Base-by-base conservation (phyloP, 2,888 invertebrate genomes). In the Amphimallon solstitiale region DNA sequence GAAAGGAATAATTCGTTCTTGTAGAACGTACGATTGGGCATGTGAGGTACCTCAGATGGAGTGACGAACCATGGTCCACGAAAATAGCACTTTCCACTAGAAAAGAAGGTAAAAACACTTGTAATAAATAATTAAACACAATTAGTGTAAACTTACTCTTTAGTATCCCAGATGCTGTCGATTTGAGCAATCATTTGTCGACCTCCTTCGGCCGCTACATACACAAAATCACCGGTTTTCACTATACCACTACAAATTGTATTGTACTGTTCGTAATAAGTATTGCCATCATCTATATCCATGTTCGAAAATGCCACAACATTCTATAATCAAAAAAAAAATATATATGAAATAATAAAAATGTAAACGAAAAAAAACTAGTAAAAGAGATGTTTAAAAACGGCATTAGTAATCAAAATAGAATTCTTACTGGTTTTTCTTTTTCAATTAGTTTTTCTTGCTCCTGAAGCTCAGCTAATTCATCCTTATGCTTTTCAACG, bases 1-100 rank as follows among this genome's bases (percentile, higher is more conserved):
- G 95, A 96, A 35, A 96, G 85, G 76, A 98, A 89, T 67, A 98
- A 89, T 84, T 99, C 98, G 84, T 96, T 95, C 74, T 94, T 92
- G 85, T 94, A 98, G 83, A 95, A 97, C 52, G 93, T 86, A 84
- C 90, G 84, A 15, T 87, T 90, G 7, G 92, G 88, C 2, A 92
- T 86, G 76, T 93, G 92, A 9, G 92, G 89, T 10, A 97, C 91
- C 82, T 98, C 98, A 1, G 89, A 86, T 0, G 98, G 95, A 52
- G 93, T 89, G 62, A 98, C 89, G 72, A 98, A 89, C 91, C 95
- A 95, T 0, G 97, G 95, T 0, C 98, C 98, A 69, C 93, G 93
- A 84, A 98, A 95, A 80, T 91, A 96, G 61, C 93, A 92, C 79
- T 93, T 92, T 54, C 93, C 95, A 77, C 94, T 94, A 81, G 34